Evolutionary conservation across 1,140 invertebrate species (phyloP), one percentile per base, ranked within the genome.

Genomic region (Cydia strobilella): DNA sequence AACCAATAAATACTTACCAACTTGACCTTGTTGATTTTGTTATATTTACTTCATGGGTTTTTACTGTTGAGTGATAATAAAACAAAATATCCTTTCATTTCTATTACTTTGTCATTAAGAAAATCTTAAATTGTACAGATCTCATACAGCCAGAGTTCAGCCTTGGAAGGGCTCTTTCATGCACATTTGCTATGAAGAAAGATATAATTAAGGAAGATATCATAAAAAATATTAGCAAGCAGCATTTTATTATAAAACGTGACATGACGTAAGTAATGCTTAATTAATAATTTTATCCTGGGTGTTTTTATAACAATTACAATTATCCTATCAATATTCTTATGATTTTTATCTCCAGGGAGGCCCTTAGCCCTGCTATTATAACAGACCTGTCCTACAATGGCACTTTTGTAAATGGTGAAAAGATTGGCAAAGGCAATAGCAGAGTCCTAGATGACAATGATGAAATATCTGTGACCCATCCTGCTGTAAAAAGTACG

Each of bases 371-470:
- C 75, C 93, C 93, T 59, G 87, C 88, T 15, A 90, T 93, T 13
- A 83, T 93, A 65, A 90, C 96, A 87, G 96, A 97, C 82, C 81
- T 94, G 12, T 97, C 96, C 23, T 94, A 94, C 59, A 97, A 97
- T 94, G 96, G 96, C 0, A 97, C 96, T 1, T 96, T 94, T 93
- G 87, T 96, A 15, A 96, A 96, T 87, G 93, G 93, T 39, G 80
- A 91, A 75, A 91, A 90, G 83, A 92, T 96, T 80, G 95, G 95
- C 15, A 96, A 94, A 85, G 94, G 94, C 71, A 93, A 93, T 18
- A 93, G 87, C 75, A 77, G 92, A 65, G 93, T 95, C 27, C 76
- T 96, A 42, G 94, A 94, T 83, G 94, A 95, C 78, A 94, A 95
- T 80, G 95, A 96, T 85, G 86, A 93, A 54, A 96, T 96, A 76